Percentiles rank a stretch among this genome's conserved stretches.
Evolutionary conservation across 2,888 invertebrate species (phyloP).

Genomic region (Pristionchus exspectatus): DNA sequence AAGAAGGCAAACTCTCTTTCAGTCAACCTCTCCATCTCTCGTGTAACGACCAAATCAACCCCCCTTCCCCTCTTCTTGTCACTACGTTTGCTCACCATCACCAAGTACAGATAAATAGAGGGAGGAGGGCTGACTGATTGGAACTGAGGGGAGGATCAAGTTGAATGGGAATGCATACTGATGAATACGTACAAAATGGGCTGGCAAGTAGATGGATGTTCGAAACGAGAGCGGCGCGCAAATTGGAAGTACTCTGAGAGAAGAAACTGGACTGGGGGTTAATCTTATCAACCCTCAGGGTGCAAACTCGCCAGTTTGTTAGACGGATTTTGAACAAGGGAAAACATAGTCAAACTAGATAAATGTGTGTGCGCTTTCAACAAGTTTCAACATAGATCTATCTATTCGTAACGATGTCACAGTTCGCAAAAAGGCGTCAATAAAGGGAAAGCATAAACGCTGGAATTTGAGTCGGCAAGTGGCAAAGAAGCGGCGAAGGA

Average conservation of each 20-base stretch:
- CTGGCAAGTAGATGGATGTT: neutral
- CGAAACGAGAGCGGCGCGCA: neutral
- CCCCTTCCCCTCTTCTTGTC: conserved; percentile 49
- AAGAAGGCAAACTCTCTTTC: conserved; percentile 55
- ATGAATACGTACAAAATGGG: neutral
- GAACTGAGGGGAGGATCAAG: neutral
- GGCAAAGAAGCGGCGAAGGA: conserved; percentile 16
- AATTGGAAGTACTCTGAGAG: conserved; percentile 8
- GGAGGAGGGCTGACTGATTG: neutral
- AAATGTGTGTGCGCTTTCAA: neutral
- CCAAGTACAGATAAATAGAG: conserved; percentile 51
- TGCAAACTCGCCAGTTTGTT: conserved; percentile 14
- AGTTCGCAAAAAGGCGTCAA: conserved; percentile 30
- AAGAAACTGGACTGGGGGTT: conserved; percentile 6
- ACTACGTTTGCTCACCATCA: conserved; percentile 49
- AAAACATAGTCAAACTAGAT: neutral
- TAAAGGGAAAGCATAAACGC: neutral
- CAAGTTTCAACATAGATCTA: neutral
- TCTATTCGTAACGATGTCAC: neutral
- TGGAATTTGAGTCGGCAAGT: conserved; percentile 7
- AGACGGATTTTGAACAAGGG: neutral
- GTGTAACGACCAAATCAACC: conserved; percentile 53
- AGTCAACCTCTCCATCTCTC: conserved; percentile 29
- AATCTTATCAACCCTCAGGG: conserved; percentile 29
- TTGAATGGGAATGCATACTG: neutral